A percentile compares a stretch with the other conserved stretches of the same genome.
Evolutionary conservation across 2,113 vertebrate genomes (phyloP).

Genomic region (Saccopteryx bilineata): DNA sequence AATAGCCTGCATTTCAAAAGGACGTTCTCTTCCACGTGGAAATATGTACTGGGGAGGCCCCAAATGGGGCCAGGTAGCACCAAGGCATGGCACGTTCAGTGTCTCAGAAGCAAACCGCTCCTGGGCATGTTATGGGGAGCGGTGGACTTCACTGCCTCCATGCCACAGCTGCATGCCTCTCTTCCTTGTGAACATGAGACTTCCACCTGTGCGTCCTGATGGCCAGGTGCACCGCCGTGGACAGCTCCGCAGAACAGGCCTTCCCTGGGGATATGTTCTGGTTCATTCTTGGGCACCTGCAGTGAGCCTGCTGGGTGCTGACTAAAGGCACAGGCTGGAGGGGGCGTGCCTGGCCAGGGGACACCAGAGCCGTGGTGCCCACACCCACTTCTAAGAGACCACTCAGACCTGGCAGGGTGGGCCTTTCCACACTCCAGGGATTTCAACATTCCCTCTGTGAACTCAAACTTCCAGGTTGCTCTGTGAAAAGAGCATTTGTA

Average conservation of each 20-base stretch:
- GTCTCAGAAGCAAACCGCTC: conserved; percentile 86
- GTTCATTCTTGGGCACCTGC: not conserved
- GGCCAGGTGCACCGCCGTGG: conserved; percentile 36
- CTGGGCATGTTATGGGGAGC: conserved; percentile 40
- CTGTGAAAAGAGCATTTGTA: conserved; percentile 41
- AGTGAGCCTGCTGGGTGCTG: not conserved
- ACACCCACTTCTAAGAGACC: not conserved
- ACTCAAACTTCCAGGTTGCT: conserved; percentile 72
- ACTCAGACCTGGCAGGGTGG: conserved; percentile 68
- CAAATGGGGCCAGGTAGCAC: conserved; percentile 81
- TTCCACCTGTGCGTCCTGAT: conserved; percentile 75
- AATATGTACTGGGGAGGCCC: conserved; percentile 83
- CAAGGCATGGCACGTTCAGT: conserved; percentile 78
- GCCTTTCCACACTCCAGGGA: conserved; percentile 71
- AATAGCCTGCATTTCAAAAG: conserved; percentile 85
- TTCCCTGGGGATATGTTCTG: not conserved
- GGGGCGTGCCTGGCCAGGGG: not conserved
- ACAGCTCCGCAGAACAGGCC: not conserved
- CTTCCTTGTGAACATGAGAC: conserved; percentile 23
- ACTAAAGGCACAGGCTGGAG: not conserved
- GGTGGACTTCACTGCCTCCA: conserved; percentile 61
- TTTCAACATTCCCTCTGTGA: conserved; percentile 76
- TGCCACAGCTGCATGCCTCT: conserved; percentile 75
- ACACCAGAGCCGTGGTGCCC: not conserved
- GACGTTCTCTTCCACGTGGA: conserved; percentile 83